A percentile compares a stretch with the other conserved stretches of the same genome.
Conservation (phyloP, 2,888 invertebrate genomes). For the Amiota communis region DNA sequence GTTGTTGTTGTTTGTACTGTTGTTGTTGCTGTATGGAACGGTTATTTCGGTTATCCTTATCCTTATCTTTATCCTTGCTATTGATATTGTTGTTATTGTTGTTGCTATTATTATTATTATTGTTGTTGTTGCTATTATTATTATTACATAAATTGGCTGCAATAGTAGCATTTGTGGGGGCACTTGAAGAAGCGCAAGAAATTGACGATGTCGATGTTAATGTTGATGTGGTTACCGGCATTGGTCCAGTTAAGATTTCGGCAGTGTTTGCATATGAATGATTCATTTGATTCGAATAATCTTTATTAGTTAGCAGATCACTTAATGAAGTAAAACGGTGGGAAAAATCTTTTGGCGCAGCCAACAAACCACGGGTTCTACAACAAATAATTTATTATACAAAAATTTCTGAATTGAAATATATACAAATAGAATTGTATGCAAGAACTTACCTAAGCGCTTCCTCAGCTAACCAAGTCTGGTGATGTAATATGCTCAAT, state of each 20-base stretch:
- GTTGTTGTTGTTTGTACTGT: slow-evolving; percentile 43
- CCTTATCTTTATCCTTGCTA: slow-evolving; percentile 22
- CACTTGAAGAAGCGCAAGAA: not conserved
- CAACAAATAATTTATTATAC: not conserved
- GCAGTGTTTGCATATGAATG: slow-evolving; percentile 48
- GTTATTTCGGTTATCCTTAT: slow-evolving; percentile 29
- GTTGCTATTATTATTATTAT: slow-evolving; percentile 19
- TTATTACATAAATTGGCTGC: not conserved
- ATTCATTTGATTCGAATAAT: slow-evolving; percentile 53
- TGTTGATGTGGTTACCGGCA: not conserved
- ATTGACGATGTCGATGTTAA: slow-evolving; percentile 12
- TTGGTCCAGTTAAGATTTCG: slow-evolving; percentile 41
- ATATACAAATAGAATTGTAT: too few relatives aligned
- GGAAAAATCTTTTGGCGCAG: slow-evolving; percentile 69
- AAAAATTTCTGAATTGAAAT: not conserved
- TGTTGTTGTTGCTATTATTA: not conserved
- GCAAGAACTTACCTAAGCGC: slow-evolving; percentile 68
- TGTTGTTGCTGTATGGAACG: slow-evolving; percentile 56
- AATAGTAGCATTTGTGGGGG: not conserved
- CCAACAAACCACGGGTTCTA: slow-evolving; percentile 70
- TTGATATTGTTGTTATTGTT: slow-evolving; percentile 29
- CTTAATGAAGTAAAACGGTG: slow-evolving; percentile 71
- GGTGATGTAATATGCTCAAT: slow-evolving; percentile 75
- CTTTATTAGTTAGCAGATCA: slow-evolving; percentile 71
- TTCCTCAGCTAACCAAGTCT: slow-evolving; percentile 73